Base-by-base conservation (phyloP, 2,797 vertebrate genomes). In the Tangara arthus region DNA sequence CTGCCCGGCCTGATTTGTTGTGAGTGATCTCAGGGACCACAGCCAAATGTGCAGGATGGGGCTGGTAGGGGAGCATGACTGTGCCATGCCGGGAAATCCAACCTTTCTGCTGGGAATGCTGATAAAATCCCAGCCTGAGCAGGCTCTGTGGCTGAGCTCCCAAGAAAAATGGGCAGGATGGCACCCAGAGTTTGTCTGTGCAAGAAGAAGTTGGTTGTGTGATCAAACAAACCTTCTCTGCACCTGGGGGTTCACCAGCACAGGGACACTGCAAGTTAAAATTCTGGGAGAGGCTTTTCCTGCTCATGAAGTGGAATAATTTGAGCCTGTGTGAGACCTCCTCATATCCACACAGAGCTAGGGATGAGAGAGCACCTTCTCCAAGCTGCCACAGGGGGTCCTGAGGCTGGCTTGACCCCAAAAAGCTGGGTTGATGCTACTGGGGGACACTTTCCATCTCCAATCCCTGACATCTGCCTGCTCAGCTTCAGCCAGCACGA, bases 121-220 rank as follows among this genome's bases (percentile, higher is more conserved):
- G 83, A 32, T 53, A 13, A 53, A 72, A 72, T 57, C 37, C 11
- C 63, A 57, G 30, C 47, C 71, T 17, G 70, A 35, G 52, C 52
- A 56, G 34, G 15, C 44, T 47, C 69, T 18, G 53, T 27, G 65
- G 44, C 66, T 87, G 64, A 70, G 52, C 20, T 84, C 46, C 41
- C 20, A 7, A 22, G 6, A 65, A 8, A n/a, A 77, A 63, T 1
- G 32, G 7, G 12, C 69, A 50, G 2, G 18, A 27, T 41, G 79
- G 23, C 56, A 23, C 47, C 14, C 15, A 9, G 34, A 20, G 8
- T 57, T 71, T 72, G n/a, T n/a, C n/a, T n/a, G n/a, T n/a, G n/a
- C n/a, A n/a, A n/a, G n/a, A n/a, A n/a, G n/a, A n/a, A n/a, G 20
- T 28, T 8, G 32, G 32, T 35, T 22, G 1, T 1, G 2, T n/a